Evolutionary conservation across 2,888 invertebrate species (phyloP).

Genomic region (Idaea biselata): DNA sequence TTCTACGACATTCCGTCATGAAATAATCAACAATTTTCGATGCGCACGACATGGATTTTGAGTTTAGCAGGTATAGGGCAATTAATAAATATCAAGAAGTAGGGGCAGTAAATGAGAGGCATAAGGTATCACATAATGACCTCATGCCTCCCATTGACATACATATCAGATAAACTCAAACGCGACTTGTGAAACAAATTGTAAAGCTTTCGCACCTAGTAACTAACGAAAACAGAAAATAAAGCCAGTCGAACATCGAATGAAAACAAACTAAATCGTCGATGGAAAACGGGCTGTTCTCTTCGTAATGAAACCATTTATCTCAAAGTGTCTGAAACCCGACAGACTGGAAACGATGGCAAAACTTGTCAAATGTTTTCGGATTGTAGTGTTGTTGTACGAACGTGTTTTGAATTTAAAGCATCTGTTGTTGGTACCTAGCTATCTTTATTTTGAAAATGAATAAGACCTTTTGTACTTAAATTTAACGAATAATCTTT

Average conservation of each 20-base stretch:
- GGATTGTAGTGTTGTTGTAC: background rate
- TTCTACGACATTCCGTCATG: too few relatives aligned
- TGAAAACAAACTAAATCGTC: conserved; percentile 11
- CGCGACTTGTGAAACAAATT: background rate
- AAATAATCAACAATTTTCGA: too few relatives aligned
- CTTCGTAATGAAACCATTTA: conserved; percentile 17
- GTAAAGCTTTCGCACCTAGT: background rate
- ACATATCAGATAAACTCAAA: too few relatives aligned
- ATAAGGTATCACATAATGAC: too few relatives aligned
- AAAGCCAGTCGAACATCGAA: background rate
- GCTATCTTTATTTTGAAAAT: background rate
- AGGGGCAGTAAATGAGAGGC: too few relatives aligned
- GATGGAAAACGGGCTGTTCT: conserved; percentile 9
- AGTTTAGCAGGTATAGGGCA: too few relatives aligned
- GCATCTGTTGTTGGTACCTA: background rate
- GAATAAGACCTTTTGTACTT: background rate
- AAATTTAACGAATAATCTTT: too few relatives aligned
- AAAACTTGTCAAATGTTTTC: conserved; percentile 12
- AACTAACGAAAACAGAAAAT: background rate
- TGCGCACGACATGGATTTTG: too few relatives aligned
- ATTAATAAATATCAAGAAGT: too few relatives aligned
- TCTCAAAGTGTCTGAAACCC: conserved; percentile 12
- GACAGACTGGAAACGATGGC: conserved; percentile 9
- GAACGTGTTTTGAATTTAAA: background rate
- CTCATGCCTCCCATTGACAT: too few relatives aligned